These are phyloP conservation scores for Drosophila mimetica DNA, from an alignment of 2,888 invertebrate genomes.

Conservation along the genomic window DNA sequence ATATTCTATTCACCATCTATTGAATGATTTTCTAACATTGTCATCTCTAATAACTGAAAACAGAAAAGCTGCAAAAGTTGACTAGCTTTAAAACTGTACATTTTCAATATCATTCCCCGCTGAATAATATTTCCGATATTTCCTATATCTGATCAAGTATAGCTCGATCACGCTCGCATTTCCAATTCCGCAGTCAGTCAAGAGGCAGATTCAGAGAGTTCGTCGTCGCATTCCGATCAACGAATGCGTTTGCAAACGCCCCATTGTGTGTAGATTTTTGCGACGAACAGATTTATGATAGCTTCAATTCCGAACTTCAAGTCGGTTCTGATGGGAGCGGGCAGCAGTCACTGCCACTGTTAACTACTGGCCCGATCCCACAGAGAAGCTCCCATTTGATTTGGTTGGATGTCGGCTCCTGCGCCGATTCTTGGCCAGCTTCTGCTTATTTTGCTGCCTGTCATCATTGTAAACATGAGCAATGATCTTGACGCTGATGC, in stretches of 20 bases:
- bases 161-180: constrained; percentile 27
- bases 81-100: too few species aligned
- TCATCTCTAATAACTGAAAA: too few species aligned
- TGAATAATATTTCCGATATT: neutral
- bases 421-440: constrained; percentile 11
- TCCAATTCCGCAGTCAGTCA: constrained; percentile 36
- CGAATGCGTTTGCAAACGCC: constrained; percentile 78
- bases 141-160: neutral
- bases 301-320: constrained; percentile 54
- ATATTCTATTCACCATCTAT: too few species aligned
- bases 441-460: constrained; percentile 52
- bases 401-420: constrained; percentile 11
- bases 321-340: constrained; percentile 31
- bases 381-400: constrained; percentile 27
- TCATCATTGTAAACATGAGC: constrained; percentile 84
- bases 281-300: constrained; percentile 79
- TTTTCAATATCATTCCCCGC: too few species aligned
- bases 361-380: constrained; percentile 25
- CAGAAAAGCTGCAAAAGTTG: too few species aligned
- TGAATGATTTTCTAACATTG: too few species aligned
- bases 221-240: constrained; percentile 50
- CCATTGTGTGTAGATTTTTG: constrained; percentile 83
- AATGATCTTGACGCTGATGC: constrained; percentile 84
- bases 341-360: constrained; percentile 15
- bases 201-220: constrained; percentile 44